Base-by-base conservation (phyloP, 2,888 invertebrate genomes). In the Rotaria macrura region DNA sequence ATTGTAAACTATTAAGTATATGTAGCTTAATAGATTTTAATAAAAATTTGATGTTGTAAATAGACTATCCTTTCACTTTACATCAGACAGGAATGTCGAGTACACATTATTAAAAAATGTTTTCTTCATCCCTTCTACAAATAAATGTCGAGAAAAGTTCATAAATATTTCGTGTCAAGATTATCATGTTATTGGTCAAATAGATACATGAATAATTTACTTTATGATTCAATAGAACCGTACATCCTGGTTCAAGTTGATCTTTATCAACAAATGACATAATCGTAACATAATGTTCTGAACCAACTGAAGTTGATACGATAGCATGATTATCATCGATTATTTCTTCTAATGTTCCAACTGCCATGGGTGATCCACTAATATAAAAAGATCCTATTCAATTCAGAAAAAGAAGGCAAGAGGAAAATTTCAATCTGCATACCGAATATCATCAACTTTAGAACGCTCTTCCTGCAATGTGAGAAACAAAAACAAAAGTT, bases 261-360 rank as follows among this genome's bases (percentile, higher is more conserved):
- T 99, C 98, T 91, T 99, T 99, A 91, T 99, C 99, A 49, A 99
- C 99, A 92, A 99, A 99, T 0, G 97, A 97, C 88, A 99, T 92
- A 89, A 99, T 99, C 91, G 96, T 97, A 87, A 99, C 99, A 91
- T 99, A 99, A 91, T 99, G 99, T 91, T 99, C 99, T 89, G 96
- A 96, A 85, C 99, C 99, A 5, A 99, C 98, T 85, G 97, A 97
- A 2, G 98, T 98, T 0, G 97, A 97, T 1, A 99, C 99, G 90
- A 99, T 99, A 7, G 99, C 99, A 92, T 99, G 99, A 91, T 98
- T 99, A 91, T 99, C 99, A 92, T 99, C 99, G 89, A 99, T 99
- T 87, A 99, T 97, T 92, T 99, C 99, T 91, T 99, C 99, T 87
- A 99, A 92, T 87, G 95, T 97, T n/a, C 99, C 99, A 43, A 99